Evolutionary conservation across 2,113 vertebrate species (phyloP).

Genomic region (Carassius auratus): DNA sequence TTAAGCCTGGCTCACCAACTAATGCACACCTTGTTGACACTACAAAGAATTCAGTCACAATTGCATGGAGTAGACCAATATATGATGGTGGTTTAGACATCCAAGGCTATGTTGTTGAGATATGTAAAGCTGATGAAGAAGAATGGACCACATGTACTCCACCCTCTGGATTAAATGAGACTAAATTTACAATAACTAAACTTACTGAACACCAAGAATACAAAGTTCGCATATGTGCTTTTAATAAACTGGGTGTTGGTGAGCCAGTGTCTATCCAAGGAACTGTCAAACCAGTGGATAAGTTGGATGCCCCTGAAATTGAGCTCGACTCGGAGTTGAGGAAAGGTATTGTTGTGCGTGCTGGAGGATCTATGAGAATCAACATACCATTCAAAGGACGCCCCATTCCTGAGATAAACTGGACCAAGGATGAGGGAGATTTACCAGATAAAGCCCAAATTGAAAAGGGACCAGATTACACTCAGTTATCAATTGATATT

Average conservation of each 20-base stretch:
- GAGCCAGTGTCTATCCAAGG: slow-evolving; percentile 86
- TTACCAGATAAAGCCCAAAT: slow-evolving; percentile 89
- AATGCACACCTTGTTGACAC: slow-evolving; percentile 87
- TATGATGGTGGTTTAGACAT: slow-evolving; percentile 97
- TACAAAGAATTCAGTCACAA: slow-evolving; percentile 83
- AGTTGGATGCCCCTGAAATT: slow-evolving; percentile 92
- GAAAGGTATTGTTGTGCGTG: slow-evolving; percentile 92
- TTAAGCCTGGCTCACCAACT: slow-evolving; percentile 91
- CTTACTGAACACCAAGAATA: slow-evolving; percentile 95
- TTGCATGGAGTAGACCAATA: slow-evolving; percentile 93
- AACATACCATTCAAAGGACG: slow-evolving; percentile 92
- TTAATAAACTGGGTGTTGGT: slow-evolving; percentile 93
- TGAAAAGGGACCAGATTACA: slow-evolving; percentile 86
- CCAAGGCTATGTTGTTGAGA: slow-evolving; percentile 92
- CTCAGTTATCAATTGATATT: slow-evolving; percentile 90
- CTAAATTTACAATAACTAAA: slow-evolving; percentile 88
- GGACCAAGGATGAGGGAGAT: slow-evolving; percentile 92
- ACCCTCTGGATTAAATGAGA: slow-evolving; percentile 83
- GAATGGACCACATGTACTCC: slow-evolving; percentile 93
- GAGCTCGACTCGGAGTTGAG: slow-evolving; percentile 92
- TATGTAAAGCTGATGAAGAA: slow-evolving; percentile 95
- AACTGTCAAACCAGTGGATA: slow-evolving; percentile 89
- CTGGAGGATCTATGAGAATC: slow-evolving; percentile 91
- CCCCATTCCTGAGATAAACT: slow-evolving; percentile 89
- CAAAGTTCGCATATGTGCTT: slow-evolving; percentile 89